Percentiles rank a stretch among this genome's conserved stretches.
phyloP scores from a whole-genome alignment of 2,888 invertebrate genomes.

The Euproctis similis region DNA sequence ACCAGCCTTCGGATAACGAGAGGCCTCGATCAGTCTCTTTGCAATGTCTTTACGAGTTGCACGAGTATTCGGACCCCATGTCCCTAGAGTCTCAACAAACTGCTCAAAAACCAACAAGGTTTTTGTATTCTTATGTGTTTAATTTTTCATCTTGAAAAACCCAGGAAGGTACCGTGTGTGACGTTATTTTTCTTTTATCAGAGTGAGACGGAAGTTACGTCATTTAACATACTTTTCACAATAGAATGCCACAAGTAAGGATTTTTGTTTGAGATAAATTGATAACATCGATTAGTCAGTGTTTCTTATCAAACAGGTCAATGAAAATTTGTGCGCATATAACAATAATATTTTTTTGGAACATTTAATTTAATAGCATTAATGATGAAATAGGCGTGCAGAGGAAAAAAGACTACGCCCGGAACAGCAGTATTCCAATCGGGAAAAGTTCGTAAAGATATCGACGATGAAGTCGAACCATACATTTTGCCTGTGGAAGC shows the following conservation, averaged over 20 bases:
- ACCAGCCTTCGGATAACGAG: too few species aligned
- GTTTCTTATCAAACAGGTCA: slow-evolving; percentile 4
- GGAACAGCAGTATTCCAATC: slow-evolving; percentile 28
- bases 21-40: too few species aligned
- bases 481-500: slow-evolving; percentile 56
- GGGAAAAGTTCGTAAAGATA: slow-evolving; percentile 34
- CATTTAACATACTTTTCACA: background rate
- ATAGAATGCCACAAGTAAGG: background rate
- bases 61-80: too few species aligned
- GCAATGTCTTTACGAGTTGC: too few species aligned
- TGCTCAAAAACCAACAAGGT: too few species aligned
- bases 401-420: slow-evolving; percentile 37
- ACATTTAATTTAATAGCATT: too few species aligned
- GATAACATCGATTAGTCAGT: background rate
- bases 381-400: slow-evolving; percentile 58
- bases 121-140: too few species aligned
- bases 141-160: too few species aligned
- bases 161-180: background rate
- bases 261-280: background rate
- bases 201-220: background rate
- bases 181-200: background rate
- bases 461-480: slow-evolving; percentile 37
- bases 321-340: too few species aligned
- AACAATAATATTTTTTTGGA: too few species aligned
- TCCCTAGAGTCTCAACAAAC: too few species aligned